A percentile compares a stretch with the other conserved stretches of the same genome.
These are phyloP conservation scores for Ursus arctos DNA, from an alignment of 2,113 vertebrate genomes.

Conservation along the genomic window DNA sequence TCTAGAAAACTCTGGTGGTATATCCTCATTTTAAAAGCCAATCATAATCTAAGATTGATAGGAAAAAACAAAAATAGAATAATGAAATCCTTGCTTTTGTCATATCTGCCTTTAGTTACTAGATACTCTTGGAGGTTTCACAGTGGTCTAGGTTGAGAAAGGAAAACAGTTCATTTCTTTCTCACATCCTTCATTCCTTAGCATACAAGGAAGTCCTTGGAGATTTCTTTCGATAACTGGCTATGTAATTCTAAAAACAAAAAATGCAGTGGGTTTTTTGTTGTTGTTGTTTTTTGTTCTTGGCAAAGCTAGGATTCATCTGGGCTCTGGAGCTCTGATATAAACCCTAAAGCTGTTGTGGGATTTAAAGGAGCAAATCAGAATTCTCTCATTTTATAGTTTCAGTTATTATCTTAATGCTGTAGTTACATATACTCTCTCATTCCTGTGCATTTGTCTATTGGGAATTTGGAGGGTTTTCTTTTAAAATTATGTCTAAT, in stretches of 20 bases:
- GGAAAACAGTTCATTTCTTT: constrained; percentile 18
- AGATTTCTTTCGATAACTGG: constrained; percentile 40
- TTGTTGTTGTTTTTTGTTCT: neutral
- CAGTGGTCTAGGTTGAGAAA: neutral
- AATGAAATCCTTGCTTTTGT: constrained; percentile 18
- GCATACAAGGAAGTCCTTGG: neutral
- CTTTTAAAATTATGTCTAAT: constrained; percentile 27
- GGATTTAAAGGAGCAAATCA: constrained; percentile 21
- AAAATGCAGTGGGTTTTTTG: neutral
- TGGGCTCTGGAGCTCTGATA: neutral
- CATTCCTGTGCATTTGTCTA: neutral
- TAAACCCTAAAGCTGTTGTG: neutral
- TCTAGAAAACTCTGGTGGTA: neutral
- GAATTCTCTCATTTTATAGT: neutral
- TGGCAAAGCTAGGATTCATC: constrained; percentile 25
- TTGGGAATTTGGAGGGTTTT: constrained; percentile 7
- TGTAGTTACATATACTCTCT: neutral
- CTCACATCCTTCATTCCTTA: neutral
- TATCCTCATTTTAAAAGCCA: constrained; percentile 9
- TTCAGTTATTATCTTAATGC: neutral
- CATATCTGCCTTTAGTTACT: neutral
- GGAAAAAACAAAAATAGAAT: neutral
- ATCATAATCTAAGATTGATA: neutral
- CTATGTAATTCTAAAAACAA: neutral
- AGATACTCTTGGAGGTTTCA: neutral